Evolutionary conservation across 2,797 vertebrate species (phyloP), one percentile per base, ranked within the genome.

Genomic region (Emydoidea blandingii): DNA sequence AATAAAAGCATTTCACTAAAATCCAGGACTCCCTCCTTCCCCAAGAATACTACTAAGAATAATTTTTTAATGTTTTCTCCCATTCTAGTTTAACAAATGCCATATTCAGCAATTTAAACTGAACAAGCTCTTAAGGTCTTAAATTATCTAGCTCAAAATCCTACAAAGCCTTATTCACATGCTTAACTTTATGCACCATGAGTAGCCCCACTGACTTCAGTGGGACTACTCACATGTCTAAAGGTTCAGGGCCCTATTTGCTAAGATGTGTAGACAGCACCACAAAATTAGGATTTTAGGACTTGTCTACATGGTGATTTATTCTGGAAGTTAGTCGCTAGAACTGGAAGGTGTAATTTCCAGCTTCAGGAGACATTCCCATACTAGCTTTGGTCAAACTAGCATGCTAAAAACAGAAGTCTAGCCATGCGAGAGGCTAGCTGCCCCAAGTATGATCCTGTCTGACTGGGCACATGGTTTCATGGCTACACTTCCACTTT

Each of bases 21-120:
- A 57, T 1, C 6, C 14, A 57, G 41, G 49, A 50, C 9, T 23
- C 31, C 2, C 5, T 85, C 74, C 5, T 0, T 0, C 6, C 7
- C 21, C 31, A 49, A 85, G 10, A 93, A 89, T 18, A 34, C 9
- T 82, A 94, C 80, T 76, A 41, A 92, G 76, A 53, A 44, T 87
- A 92, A 80, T 80, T 6, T 50, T 80, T 27, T 87, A 2, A 0
- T 83, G 83, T 56, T 82, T 10, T 93, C 41, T 44, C n/a, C 44
- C 6, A 27, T 25, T 47, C 44, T 29, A 29, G 23, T 78, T 56
- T 79, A 88, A 85, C 49, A 90, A 92, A 87, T 72, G 18, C 1
- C 78, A 37, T 1, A 37, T 92, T 95, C 86, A 79, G 21, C 21
- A 72, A n/a, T 81, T 92, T 85, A 83, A 92, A 89, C 27, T 54